Base-by-base conservation (phyloP, 2,888 invertebrate species). In the Erebia aethiops region DNA sequence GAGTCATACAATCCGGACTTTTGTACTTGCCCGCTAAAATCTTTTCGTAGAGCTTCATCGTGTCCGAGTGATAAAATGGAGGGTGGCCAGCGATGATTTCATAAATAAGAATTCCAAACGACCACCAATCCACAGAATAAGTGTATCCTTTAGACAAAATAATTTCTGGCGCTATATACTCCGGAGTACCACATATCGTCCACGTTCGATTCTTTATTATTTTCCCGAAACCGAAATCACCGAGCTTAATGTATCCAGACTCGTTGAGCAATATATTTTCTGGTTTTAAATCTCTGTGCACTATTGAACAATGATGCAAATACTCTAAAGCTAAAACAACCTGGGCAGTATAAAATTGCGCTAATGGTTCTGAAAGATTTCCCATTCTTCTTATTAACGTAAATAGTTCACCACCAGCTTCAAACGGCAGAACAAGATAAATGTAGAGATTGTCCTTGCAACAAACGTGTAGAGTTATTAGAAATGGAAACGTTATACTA, bases 71-170 rank as follows among this genome's bases (percentile, higher is more conserved):
- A 80, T 96, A 97, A 90, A 99, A 99, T 0, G 99, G 99, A 13
- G 98, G 97, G 87, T 96, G 96, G 0, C 99, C 99, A 5, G 97
- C 95, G 60, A 95, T 95, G 96, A 98, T 97, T 93, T 98, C 98
- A 86, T 94, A 98, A 56, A 98, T 93, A 10, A 98, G 91, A 0
- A 98, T 95, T 0, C 97, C 99, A 61, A 97, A 94, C 0, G 98
- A 96, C 99, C 99, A 99, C 98, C 98, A 99, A 84, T 99, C 99
- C 0, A 98, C 98, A 0, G 97, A 95, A 80, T 95, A 96, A 52
- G 97, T 96, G 89, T 99, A 99, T 0, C 98, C 98, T 87, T 97
- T 97, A 51, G 96, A 96, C 76, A 97, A 94, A 76, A 98, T 97
- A 26, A 97, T 95, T 90, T 99, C 99, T 0, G 98, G 98, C 0